Evolutionary conservation across 2,113 vertebrate species (phyloP).

Genomic region (Stercorarius parasiticus): DNA sequence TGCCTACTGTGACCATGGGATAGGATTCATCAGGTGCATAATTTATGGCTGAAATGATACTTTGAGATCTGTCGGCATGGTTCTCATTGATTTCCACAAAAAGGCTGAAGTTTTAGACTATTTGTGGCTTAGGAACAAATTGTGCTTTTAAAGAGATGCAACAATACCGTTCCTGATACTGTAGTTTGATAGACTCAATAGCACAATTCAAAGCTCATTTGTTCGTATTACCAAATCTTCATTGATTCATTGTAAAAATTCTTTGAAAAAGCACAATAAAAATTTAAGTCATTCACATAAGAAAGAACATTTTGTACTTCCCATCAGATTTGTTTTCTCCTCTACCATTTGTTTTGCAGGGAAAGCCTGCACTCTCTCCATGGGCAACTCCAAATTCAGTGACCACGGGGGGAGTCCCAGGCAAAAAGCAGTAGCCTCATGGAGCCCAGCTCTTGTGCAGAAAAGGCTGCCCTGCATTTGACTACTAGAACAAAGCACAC

Average conservation of each 20-base stretch:
- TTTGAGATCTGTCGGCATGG: background rate
- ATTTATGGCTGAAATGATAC: background rate
- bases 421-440: background rate
- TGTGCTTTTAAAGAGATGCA: background rate
- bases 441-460: background rate
- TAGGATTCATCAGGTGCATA: background rate
- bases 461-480: background rate
- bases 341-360: background rate
- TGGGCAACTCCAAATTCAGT: background rate
- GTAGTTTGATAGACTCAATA: background rate
- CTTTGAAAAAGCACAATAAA: background rate
- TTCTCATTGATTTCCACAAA: conserved; percentile 3
- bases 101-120: background rate
- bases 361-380: background rate
- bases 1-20: background rate
- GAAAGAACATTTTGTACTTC: background rate
- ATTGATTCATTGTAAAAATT: background rate
- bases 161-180: background rate
- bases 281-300: background rate
- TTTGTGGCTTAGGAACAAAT: conserved; percentile 1
- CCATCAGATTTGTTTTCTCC: background rate
- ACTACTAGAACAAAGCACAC: background rate
- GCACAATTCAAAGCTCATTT: background rate
- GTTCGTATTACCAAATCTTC: background rate
- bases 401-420: accelerated